These are phyloP conservation scores for Melanotaenia parkinsoni DNA, from an alignment of 2,797 vertebrate species.

Conservation along the genomic window DNA sequence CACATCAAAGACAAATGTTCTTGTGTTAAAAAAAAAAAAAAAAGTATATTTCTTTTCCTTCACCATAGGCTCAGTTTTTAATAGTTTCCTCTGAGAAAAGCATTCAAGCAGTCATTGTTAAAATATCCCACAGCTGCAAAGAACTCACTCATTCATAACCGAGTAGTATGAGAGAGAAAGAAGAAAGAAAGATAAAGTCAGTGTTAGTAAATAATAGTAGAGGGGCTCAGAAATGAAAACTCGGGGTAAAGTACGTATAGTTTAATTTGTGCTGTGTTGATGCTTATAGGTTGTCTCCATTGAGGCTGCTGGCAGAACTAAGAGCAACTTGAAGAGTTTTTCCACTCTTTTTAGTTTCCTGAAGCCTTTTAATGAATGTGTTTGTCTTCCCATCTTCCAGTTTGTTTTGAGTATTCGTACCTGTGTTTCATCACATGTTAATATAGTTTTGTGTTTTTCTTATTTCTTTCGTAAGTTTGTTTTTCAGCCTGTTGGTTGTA, in stretches of 20 bases:
- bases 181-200: neutral
- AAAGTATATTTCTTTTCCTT: neutral
- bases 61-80: constrained; percentile 1
- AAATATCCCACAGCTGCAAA: constrained; percentile 2
- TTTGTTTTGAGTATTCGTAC: neutral
- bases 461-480: neutral
- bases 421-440: neutral
- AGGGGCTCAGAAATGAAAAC: neutral
- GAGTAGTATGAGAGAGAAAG: neutral
- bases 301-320: neutral
- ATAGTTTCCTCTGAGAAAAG: constrained; percentile 5
- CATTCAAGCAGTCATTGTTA: neutral
- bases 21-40: neutral
- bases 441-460: neutral
- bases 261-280: neutral
- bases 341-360: neutral
- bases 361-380: neutral
- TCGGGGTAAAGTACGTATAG: neutral
- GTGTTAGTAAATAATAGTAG: neutral
- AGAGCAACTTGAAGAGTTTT: neutral
- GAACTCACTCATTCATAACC: neutral
- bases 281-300: neutral
- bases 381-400: neutral
- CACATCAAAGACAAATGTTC: constrained; percentile 5
- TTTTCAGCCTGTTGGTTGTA: neutral